Evolutionary conservation across 2,797 vertebrate genomes (phyloP), one percentile per base, ranked within the genome.

Genomic region (Takifugu ocellatus): DNA sequence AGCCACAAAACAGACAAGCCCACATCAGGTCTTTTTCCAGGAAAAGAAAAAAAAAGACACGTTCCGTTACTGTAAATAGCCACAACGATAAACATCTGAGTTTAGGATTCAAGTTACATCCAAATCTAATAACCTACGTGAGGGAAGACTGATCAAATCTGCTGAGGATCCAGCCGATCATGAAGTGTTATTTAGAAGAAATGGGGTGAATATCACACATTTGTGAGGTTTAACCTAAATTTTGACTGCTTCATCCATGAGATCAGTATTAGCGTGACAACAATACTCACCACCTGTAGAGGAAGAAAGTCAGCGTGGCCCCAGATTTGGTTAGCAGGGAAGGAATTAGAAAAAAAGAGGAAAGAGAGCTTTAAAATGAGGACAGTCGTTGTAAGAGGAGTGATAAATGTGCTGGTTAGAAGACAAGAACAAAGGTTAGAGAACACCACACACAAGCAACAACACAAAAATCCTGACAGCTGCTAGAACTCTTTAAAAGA

Each of bases 251-350:
- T 29, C 5, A 29, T 29, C 27, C 29, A 57, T 43, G 49, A 45
- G 43, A 45, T 16, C 15, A 16, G n/a, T 14, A 43, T 43, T 43
- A 43, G 42, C 1, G 43, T 45, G 9, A n/a, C 42, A 2, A 5
- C 12, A 21, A 72, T 82, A 92, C 90, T 90, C 77, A 91, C 90
- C 90, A 91, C 91, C 90, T 91, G 83, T 66, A 59, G 68, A 71
- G 62, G 60, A 81, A 67, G 26, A 77, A 47, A 74, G 51, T 80
- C 72, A 80, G 70, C 80, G 62, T 57, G 61, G 64, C 52, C 70
- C 75, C 79, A 69, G 65, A 70, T 63, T 74, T 70, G 71, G 61
- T 84, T 82, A 87, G 81, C 77, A 64, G 68, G 61, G 69, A 65
- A 60, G 62, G 57, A 57, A 39, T 73, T 68, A 71, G 39, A 78